A percentile compares a stretch with the other conserved stretches of the same genome.
These are phyloP conservation scores for Laticauda laticaudata DNA, from an alignment of 2,113 vertebrate species.

Conservation along the genomic window DNA sequence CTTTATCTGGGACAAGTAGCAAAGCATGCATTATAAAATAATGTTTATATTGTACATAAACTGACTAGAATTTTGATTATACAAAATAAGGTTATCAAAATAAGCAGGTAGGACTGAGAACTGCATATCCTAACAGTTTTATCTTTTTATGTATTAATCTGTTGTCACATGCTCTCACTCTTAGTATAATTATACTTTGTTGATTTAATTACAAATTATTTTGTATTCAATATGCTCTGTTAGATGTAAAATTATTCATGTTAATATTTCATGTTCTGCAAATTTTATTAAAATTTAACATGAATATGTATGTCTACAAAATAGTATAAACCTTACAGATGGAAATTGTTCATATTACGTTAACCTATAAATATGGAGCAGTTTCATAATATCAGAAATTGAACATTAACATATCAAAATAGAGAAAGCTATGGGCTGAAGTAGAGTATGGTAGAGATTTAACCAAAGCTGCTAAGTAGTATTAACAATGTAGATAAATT, in stretches of 20 bases:
- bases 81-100: conserved; percentile 17
- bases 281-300: conserved; percentile 1
- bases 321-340: neutral
- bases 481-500: neutral
- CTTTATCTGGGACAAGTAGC: conserved; percentile 46
- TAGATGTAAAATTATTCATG: conserved; percentile 11
- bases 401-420: conserved; percentile 15
- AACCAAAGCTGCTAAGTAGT: neutral
- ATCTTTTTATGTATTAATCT: neutral
- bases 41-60: conserved; percentile 37
- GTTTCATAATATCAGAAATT: conserved; percentile 33
- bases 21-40: conserved; percentile 3
- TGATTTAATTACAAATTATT: conserved; percentile 6
- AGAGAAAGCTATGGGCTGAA: neutral
- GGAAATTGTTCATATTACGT: neutral
- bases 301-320: neutral
- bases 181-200: neutral
- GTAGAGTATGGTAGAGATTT: neutral
- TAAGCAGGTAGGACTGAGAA: neutral
- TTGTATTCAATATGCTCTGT: neutral
- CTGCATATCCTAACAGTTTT: conserved; percentile 23
- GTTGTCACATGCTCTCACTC: neutral
- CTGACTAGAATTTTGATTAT: conserved; percentile 41
- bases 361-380: conserved; percentile 17
- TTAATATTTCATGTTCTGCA: neutral